Evolutionary conservation across 2,797 vertebrate genomes (phyloP).

Genomic region (Pangasius larnaudii): DNA sequence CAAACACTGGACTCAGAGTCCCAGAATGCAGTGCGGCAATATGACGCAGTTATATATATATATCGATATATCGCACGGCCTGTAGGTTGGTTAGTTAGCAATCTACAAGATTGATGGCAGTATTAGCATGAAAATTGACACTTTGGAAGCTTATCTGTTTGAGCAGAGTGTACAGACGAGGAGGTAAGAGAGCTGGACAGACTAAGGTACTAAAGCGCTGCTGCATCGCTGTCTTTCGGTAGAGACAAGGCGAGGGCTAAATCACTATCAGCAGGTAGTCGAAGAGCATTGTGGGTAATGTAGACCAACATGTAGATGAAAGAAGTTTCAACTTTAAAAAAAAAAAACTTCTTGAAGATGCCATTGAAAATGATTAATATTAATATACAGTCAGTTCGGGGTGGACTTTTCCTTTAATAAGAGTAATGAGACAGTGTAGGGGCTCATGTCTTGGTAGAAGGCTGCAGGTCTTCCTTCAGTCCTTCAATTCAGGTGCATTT

Average conservation of each 20-base stretch:
- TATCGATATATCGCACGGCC: too few relatives aligned
- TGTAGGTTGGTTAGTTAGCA: neutral
- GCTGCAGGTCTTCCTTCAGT: slow-evolving; percentile 66
- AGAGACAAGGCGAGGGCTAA: neutral
- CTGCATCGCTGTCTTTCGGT: neutral
- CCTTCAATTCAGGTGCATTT: slow-evolving; percentile 63
- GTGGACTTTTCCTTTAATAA: neutral
- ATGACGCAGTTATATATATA: too few relatives aligned
- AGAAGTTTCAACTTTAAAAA: neutral
- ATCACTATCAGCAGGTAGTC: neutral
- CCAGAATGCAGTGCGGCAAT: neutral
- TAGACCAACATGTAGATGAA: neutral
- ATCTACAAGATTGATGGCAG: neutral
- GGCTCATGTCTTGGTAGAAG: slow-evolving; percentile 49
- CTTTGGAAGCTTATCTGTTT: neutral
- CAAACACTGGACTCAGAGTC: neutral
- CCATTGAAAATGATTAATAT: neutral
- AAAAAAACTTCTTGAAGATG: neutral
- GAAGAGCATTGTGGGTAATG: neutral
- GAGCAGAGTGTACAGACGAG: neutral
- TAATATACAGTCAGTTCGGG: neutral
- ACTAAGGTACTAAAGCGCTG: neutral
- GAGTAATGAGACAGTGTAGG: slow-evolving; percentile 34
- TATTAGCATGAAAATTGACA: neutral
- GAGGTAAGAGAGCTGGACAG: neutral